Evolutionary conservation across 35 echinoderm and acorn worm genomes (phyloP).

Genomic region (Amphiura filiformis): DNA sequence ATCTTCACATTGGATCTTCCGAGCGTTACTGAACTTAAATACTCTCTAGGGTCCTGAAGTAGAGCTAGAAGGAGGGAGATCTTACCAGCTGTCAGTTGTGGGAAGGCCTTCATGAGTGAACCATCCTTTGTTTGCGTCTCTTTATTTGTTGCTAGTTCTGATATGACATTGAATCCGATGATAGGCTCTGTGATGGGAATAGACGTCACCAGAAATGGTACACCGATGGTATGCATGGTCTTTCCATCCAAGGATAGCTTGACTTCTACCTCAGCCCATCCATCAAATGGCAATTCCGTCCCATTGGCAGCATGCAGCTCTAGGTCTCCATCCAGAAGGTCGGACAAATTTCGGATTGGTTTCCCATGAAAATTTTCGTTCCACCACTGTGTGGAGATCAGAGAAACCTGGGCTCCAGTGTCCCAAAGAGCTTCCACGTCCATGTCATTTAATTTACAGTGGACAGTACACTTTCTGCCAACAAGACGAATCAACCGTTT

Average conservation of each 20-base stretch:
- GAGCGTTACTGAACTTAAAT: conserved; percentile 26
- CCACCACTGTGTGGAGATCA: not conserved
- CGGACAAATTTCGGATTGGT: not conserved
- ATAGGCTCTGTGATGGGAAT: conserved; percentile 44
- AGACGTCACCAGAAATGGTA: conserved; percentile 50
- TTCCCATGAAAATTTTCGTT: not conserved
- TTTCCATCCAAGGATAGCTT: not conserved
- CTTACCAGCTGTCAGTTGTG: not conserved
- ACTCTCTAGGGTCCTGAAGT: conserved; percentile 4
- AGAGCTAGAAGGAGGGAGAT: not conserved
- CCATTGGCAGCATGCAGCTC: conserved; percentile 48
- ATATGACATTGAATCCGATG: conserved; percentile 60
- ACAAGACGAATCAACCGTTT: not conserved
- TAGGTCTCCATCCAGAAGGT: not conserved
- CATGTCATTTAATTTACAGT: conserved; percentile 22
- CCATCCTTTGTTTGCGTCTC: not conserved
- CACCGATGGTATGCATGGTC: not conserved
- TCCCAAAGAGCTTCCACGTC: not conserved
- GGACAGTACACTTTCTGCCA: conserved; percentile 35
- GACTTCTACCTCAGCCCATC: conserved; percentile 61
- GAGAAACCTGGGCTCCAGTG: not conserved
- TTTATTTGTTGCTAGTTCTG: not conserved
- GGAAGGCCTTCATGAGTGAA: not conserved
- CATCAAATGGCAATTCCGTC: conserved; percentile 32
- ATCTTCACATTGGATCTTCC: conserved; percentile 19